phyloP scores from a whole-genome alignment of 2,797 vertebrate genomes.

The Artibeus jamaicensis region DNA sequence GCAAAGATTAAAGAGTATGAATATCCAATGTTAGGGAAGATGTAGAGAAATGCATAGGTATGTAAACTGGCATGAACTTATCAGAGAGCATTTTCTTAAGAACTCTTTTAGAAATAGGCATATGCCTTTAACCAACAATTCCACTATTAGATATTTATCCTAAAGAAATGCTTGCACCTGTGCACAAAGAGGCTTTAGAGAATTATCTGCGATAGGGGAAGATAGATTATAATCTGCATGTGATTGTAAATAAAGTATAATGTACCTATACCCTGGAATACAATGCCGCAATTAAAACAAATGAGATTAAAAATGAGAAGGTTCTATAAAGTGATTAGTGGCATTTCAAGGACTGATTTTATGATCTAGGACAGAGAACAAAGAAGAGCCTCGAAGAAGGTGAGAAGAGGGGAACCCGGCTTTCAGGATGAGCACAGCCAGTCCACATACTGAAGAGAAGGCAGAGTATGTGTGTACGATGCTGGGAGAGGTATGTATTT shows the following conservation, averaged over 20 bases:
- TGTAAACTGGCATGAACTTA: neutral
- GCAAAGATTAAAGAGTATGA: neutral
- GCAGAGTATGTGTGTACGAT: neutral
- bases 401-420: neutral
- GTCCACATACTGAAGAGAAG: neutral
- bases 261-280: neutral
- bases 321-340: neutral
- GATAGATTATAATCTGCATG: neutral
- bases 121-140: neutral
- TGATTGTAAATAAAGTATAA: constrained; percentile 8
- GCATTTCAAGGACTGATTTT: neutral
- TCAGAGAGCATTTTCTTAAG: neutral
- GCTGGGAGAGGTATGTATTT: neutral
- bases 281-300: neutral
- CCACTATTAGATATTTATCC: neutral
- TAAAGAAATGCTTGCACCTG: neutral
- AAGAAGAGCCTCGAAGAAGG: neutral
- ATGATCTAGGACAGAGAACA: neutral
- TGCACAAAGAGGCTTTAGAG: neutral
- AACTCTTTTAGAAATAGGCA: neutral
- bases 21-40: neutral
- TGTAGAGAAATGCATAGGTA: neutral
- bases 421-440: neutral
- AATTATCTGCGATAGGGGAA: neutral
- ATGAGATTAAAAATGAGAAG: neutral